These are phyloP conservation scores for Redunca redunca DNA, from an alignment of 2,113 vertebrate species.

Conservation along the genomic window DNA sequence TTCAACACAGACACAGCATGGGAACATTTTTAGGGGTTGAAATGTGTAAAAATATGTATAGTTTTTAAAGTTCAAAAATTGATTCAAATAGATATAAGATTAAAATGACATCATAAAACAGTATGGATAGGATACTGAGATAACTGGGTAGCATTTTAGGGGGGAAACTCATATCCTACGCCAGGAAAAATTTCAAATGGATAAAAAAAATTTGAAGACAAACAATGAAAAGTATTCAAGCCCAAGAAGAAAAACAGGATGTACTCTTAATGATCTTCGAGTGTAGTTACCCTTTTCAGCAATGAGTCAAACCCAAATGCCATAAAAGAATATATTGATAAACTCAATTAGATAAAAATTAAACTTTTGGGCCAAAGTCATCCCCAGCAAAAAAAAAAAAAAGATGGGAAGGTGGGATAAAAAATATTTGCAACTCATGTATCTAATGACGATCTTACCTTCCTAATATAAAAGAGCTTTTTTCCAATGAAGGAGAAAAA, in stretches of 20 bases:
- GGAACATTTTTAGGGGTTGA: background rate
- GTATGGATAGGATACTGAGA: background rate
- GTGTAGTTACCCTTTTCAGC: background rate
- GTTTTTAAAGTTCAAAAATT: background rate
- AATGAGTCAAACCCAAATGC: background rate
- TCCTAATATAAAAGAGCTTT: background rate
- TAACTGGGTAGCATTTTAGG: background rate
- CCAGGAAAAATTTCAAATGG: background rate
- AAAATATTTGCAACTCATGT: background rate
- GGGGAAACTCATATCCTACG: background rate
- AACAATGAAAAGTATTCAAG: background rate
- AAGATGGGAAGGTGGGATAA: background rate
- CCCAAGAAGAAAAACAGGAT: background rate
- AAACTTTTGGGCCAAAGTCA: background rate
- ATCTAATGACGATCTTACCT: background rate
- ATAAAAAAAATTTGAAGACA: background rate
- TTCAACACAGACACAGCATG: background rate
- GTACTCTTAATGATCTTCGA: background rate
- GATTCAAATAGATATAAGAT: background rate
- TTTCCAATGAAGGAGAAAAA: background rate
- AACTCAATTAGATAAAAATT: background rate
- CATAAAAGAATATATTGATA: background rate
- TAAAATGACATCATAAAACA: background rate
- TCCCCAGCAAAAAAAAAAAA: background rate
- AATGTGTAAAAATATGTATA: background rate